phyloP scores from a whole-genome alignment of 2,888 invertebrate species.

The Chaetogeoica ovagalla region DNA sequence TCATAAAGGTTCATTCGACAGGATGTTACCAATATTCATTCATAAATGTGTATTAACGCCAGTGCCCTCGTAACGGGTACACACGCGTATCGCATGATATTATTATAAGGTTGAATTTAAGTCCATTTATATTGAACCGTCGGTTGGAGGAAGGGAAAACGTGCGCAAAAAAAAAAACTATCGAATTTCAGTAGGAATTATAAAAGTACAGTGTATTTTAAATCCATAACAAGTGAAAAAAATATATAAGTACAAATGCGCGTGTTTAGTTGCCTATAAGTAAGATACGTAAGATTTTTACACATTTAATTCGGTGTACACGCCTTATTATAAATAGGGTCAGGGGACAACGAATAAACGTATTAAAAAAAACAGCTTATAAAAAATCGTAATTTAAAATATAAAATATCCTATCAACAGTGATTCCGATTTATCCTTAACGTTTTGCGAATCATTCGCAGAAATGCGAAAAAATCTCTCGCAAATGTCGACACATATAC shows the following conservation, averaged over 20 bases:
- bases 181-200: background rate
- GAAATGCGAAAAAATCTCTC: no score
- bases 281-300: no score
- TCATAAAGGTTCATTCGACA: conserved; percentile 14
- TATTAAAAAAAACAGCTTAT: no score
- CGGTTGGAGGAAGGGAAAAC: conserved; percentile 60
- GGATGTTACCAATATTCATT: conserved; percentile 49
- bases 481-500: no score
- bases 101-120: conserved; percentile 29
- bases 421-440: no score
- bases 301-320: no score
- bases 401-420: no score
- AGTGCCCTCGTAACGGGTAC: conserved; percentile 45
- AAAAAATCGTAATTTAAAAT: no score
- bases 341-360: no score
- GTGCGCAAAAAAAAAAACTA: background rate
- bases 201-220: no score
- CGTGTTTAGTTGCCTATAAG: background rate
- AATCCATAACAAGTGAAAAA: background rate
- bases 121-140: conserved; percentile 40
- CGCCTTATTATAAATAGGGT: no score
- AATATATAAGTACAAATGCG: background rate
- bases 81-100: background rate
- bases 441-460: no score
- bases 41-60: conserved; percentile 41